Conservation (phyloP, 2,797 vertebrate species). For the Muscicapa striata region DNA sequence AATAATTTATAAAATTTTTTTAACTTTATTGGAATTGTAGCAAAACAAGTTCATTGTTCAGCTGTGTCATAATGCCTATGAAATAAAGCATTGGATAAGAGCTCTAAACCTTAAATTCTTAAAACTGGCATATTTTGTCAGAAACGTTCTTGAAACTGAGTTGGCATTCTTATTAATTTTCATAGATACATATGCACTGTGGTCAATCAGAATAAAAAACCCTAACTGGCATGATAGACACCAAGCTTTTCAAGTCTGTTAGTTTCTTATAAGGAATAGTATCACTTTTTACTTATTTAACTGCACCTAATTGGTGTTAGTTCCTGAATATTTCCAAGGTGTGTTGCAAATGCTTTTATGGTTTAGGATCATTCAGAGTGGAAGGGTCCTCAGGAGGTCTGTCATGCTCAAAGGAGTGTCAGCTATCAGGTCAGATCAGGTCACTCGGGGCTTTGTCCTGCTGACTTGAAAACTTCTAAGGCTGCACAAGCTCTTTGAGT, state of each 20-base stretch:
- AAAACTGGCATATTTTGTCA: not conserved
- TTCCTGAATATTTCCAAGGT: not conserved
- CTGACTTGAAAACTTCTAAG: not conserved
- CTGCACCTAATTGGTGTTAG: not conserved
- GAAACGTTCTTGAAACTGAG: not conserved
- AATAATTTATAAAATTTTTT: not conserved
- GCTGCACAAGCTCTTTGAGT: not conserved
- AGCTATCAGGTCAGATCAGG: slow-evolving; percentile 4
- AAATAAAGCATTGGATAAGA: not conserved
- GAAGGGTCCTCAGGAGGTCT: not conserved
- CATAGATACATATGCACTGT: not conserved
- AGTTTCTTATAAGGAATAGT: not conserved
- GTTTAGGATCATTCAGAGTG: not conserved
- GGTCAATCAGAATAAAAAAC: slow-evolving; percentile 17
- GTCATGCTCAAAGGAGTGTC: not conserved
- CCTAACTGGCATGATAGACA: not conserved
- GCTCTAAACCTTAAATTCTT: not conserved
- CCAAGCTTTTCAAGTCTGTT: not conserved
- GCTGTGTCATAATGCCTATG: not conserved
- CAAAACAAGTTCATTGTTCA: not conserved
- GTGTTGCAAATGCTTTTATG: not conserved
- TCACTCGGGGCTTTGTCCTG: not conserved
- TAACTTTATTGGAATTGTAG: not conserved
- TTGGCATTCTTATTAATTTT: not conserved
- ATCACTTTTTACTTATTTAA: not conserved